Percentiles rank a stretch among this genome's conserved stretches.
phyloP scores from a whole-genome alignment of 2,113 vertebrate genomes.

The Oreochromis tanganicae region DNA sequence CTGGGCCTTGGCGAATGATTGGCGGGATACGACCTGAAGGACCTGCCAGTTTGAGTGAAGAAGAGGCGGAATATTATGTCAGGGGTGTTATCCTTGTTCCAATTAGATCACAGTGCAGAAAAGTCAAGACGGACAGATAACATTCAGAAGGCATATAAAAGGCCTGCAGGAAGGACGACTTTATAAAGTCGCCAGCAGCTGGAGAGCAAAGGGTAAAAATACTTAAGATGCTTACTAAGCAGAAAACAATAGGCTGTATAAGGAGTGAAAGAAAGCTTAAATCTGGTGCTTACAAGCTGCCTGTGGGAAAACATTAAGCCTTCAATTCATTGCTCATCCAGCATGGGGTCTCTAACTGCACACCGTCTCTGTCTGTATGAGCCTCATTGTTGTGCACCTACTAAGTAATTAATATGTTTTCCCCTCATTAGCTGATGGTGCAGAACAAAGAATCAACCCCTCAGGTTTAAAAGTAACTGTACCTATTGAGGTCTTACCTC shows the following conservation, averaged over 20 bases:
- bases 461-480: background rate
- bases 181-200: background rate
- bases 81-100: background rate
- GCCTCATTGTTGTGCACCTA: conserved; percentile 9
- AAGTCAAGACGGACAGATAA: background rate
- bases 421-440: conserved; percentile 26
- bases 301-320: conserved; percentile 9
- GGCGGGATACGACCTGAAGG: conserved; percentile 72
- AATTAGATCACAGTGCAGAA: background rate
- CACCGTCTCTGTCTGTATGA: background rate
- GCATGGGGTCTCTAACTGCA: background rate
- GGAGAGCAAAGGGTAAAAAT: background rate
- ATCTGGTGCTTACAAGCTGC: conserved; percentile 23
- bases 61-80: background rate
- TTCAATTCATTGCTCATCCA: conserved; percentile 25
- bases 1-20: conserved; percentile 78
- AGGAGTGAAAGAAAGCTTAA: background rate
- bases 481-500: conserved; percentile 75
- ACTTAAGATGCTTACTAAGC: conserved; percentile 6
- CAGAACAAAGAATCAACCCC: conserved; percentile 1
- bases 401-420: conserved; percentile 45
- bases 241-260: conserved; percentile 7
- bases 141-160: background rate
- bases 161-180: background rate
- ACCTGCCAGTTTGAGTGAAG: conserved; percentile 54